Percentiles rank a stretch among this genome's conserved stretches.
Conservation (phyloP, 2,113 vertebrate genomes). For the Herpetotheres cachinnans region DNA sequence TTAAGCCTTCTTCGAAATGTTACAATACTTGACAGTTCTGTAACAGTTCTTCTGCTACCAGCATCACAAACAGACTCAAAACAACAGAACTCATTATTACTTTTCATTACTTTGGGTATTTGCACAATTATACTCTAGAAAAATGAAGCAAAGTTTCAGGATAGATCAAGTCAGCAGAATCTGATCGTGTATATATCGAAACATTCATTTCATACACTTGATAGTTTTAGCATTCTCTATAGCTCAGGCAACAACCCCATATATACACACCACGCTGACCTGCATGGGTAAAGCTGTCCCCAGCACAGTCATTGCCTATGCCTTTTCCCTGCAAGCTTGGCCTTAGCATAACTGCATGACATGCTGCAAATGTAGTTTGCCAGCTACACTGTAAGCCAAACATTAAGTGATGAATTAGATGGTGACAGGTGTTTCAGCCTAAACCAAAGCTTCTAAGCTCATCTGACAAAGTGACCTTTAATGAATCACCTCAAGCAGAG, state of each 20-base stretch:
- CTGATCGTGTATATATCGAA: neutral
- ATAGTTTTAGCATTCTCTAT: neutral
- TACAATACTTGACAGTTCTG: neutral
- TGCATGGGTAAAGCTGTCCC: neutral
- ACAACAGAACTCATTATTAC: neutral
- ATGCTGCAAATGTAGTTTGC: neutral
- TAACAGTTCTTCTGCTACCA: neutral
- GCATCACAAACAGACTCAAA: neutral
- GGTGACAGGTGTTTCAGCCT: neutral
- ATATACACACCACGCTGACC: neutral
- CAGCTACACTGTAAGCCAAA: neutral
- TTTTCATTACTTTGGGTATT: neutral
- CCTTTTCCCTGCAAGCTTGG: neutral
- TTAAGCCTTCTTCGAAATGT: neutral
- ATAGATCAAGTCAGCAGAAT: neutral
- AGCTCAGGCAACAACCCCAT: neutral
- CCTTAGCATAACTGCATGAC: neutral
- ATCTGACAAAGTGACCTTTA: neutral
- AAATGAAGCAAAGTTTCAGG: neutral
- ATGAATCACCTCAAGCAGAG: neutral
- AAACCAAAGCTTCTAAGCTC: neutral
- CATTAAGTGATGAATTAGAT: neutral
- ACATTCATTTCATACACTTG: neutral
- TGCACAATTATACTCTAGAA: neutral
- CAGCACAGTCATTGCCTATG: neutral